These are phyloP conservation scores for Congeria kusceri DNA, from an alignment of 2,888 invertebrate species.

Conservation along the genomic window DNA sequence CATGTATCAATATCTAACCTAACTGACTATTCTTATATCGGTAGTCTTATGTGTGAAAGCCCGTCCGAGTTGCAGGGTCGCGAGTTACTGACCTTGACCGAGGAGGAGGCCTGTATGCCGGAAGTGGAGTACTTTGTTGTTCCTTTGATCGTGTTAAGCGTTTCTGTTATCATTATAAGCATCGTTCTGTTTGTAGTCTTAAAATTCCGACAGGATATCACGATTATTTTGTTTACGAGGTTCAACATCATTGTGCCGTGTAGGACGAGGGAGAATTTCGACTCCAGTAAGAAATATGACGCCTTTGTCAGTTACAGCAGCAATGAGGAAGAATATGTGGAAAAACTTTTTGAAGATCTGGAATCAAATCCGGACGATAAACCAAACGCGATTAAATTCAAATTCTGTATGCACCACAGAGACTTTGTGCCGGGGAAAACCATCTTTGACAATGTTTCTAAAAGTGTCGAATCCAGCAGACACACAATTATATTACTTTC, in stretches of 20 bases:
- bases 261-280: slow-evolving; percentile 54
- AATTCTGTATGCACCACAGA: slow-evolving; percentile 75
- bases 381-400: slow-evolving; percentile 47
- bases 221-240: slow-evolving; percentile 74
- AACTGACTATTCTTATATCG: slow-evolving; percentile 60
- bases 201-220: slow-evolving; percentile 65
- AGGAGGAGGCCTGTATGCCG: slow-evolving; percentile 31
- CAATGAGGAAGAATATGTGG: slow-evolving; percentile 94
- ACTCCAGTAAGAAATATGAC: slow-evolving; percentile 88
- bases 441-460: slow-evolving; percentile 94
- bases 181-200: slow-evolving; percentile 33
- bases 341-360: slow-evolving; percentile 92
- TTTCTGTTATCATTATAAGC: slow-evolving; percentile 38
- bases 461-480: slow-evolving; percentile 94
- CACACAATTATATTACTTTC: slow-evolving; percentile 95
- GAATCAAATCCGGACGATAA: slow-evolving; percentile 87
- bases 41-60: slow-evolving; percentile 54
- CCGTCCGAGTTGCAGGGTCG: slow-evolving; percentile 55
- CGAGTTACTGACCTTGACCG: slow-evolving; percentile 42
- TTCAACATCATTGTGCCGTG: slow-evolving; percentile 77
- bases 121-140: slow-evolving; percentile 45
- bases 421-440: slow-evolving; percentile 78
- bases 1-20: slow-evolving; percentile 39
- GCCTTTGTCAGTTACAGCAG: slow-evolving; percentile 96
- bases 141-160: slow-evolving; percentile 51